Evolutionary conservation across 1,140 invertebrate genomes (phyloP), one percentile per base, ranked within the genome.

Genomic region (Scaptodrosophila lebanonensis): DNA sequence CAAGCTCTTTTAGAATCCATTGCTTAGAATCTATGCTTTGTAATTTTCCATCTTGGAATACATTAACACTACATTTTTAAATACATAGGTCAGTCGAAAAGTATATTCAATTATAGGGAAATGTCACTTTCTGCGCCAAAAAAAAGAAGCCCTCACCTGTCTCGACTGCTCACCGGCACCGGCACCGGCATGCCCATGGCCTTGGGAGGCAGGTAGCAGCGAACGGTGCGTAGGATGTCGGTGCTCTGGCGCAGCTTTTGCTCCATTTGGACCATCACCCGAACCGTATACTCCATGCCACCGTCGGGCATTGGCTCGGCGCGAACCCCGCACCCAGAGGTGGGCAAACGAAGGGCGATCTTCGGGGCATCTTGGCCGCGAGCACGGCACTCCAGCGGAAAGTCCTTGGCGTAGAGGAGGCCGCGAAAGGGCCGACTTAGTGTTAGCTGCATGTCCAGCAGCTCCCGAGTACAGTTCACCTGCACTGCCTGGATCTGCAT

Each of bases 291-390:
- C 63, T 90, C 89, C 62, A 92, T 86, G 29, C 67, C 72, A 25
- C 86, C 84, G n/a, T 90, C 87, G 2, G 88, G 76, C 12, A 87
- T 61, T 1, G 88, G 59, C 86, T 88, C 53, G 59, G 86, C 39
- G 47, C 91, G 88, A 1, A 93, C 91, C 0, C 93, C 93, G 65
- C 93, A 93, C 0, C 93, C 93, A 57, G 92, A 93, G 2, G 91
- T 90, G 12, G 91, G 90, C 22, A 93, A 69, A 12, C 88, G 88
- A 2, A 93, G 71, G 0, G 88, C 88, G 0, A 93, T 83, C 1
- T 72, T 76, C 4, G 76, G 76, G 22, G 85, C 76, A 32, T 86
- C 83, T 45, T 86, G 87, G 3, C 90, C 90, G 70, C 66, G 51
- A 1, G 88, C 83, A 6, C 89, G 87, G 66, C 93, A 93, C 68